phyloP scores from a whole-genome alignment of 2,888 invertebrate genomes.

The Diogma glabrata region DNA sequence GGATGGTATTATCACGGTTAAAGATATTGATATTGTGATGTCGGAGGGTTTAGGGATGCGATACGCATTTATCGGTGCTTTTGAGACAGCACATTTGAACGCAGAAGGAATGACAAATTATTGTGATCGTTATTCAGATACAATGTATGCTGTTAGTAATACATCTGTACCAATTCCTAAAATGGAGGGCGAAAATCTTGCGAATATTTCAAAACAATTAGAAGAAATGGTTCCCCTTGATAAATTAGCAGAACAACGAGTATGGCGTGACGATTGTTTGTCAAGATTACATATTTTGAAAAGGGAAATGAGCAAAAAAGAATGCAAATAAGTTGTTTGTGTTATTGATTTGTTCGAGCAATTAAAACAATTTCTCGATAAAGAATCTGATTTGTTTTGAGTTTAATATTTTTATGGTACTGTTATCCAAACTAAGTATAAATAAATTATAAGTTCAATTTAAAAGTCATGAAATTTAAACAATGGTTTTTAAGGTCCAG shows the following conservation, averaged over 20 bases:
- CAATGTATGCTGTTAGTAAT: constrained; percentile 49
- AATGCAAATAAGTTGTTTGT: too few relatives aligned
- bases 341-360: too few relatives aligned
- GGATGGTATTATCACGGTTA: constrained; percentile 70
- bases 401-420: too few relatives aligned
- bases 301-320: constrained; percentile 43
- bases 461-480: too few relatives aligned
- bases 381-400: too few relatives aligned
- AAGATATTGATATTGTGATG: constrained; percentile 88
- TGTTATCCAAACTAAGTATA: too few relatives aligned
- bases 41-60: constrained; percentile 89
- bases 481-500: too few relatives aligned
- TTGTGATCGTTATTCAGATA: constrained; percentile 49
- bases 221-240: constrained; percentile 63
- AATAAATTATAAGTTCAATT: too few relatives aligned
- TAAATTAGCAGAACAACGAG: constrained; percentile 57
- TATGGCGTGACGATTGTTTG: constrained; percentile 74
- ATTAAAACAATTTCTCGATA: too few relatives aligned
- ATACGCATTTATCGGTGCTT: constrained; percentile 88
- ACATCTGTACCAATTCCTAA: constrained; percentile 65
- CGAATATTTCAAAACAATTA: constrained; percentile 58
- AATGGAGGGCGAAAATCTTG: constrained; percentile 56
- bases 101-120: constrained; percentile 69
- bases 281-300: constrained; percentile 70
- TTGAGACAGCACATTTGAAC: constrained; percentile 90